Evolutionary conservation across 1,140 invertebrate genomes (phyloP).

Genomic region (Platyscapa corneri): DNA sequence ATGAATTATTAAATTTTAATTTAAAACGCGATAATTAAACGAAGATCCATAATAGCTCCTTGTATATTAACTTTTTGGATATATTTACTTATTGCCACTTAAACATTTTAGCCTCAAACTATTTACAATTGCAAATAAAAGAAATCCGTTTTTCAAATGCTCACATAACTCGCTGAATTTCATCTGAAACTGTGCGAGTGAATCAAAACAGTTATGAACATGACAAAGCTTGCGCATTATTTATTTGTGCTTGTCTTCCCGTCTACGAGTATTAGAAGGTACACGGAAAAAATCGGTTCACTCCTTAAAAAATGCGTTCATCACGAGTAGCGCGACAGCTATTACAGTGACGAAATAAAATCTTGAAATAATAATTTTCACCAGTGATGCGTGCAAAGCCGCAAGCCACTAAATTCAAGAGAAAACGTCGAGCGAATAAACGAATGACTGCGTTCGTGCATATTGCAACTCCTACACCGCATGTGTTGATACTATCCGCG

Average conservation of each 20-base stretch:
- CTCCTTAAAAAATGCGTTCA: not conserved
- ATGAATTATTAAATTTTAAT: not conserved
- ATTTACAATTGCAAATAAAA: too few species aligned
- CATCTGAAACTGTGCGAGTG: too few species aligned
- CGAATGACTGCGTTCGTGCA: conserved; percentile 55
- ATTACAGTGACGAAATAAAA: not conserved
- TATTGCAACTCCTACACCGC: conserved; percentile 58
- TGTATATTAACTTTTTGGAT: not conserved
- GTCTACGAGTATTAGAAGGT: too few species aligned
- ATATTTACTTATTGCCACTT: too few species aligned
- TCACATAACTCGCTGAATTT: too few species aligned
- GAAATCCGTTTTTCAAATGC: too few species aligned
- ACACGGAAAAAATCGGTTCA: too few species aligned
- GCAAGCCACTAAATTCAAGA: conserved; percentile 8
- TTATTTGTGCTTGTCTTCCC: too few species aligned
- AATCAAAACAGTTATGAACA: too few species aligned
- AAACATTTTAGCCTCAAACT: too few species aligned
- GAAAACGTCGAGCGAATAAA: conserved; percentile 59
- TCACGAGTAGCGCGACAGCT: too few species aligned
- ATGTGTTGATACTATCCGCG: conserved; percentile 16
- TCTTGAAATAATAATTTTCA: conserved; percentile 22
- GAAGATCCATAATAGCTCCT: not conserved
- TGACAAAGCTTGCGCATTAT: too few species aligned
- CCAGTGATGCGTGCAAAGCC: not conserved
- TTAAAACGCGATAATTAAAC: not conserved